A percentile compares a stretch with the other conserved stretches of the same genome.
Conservation (phyloP, 2,888 invertebrate genomes). For the Dusona sp. region DNA sequence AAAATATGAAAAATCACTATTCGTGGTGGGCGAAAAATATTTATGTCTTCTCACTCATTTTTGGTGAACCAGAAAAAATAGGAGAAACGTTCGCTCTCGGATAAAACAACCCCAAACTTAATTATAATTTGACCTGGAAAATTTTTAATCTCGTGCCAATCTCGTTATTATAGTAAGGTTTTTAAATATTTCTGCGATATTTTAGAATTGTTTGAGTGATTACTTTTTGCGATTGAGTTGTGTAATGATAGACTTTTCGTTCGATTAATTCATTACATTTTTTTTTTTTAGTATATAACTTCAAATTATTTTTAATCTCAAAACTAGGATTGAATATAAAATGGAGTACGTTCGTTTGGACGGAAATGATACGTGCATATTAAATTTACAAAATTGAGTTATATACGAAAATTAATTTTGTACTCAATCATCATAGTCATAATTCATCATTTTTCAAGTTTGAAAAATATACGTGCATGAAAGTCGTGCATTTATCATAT, state of each 20-base stretch:
- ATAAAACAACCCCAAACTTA: too few species aligned
- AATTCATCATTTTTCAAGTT: not conserved
- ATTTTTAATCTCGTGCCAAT: not conserved
- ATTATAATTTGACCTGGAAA: not conserved
- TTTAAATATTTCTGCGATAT: not conserved
- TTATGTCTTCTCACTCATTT: not conserved
- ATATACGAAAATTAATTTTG: too few species aligned
- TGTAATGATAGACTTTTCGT: not conserved
- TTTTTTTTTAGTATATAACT: conserved; percentile 46
- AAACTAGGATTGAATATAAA: not conserved
- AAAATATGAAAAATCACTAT: not conserved
- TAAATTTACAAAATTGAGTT: too few species aligned
- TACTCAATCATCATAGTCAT: not conserved
- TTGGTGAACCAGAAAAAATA: too few species aligned
- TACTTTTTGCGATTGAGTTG: not conserved
- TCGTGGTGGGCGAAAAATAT: not conserved
- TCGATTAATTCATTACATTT: not conserved
- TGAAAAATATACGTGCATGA: not conserved
- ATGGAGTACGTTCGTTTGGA: too few species aligned
- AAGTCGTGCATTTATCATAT: not conserved
- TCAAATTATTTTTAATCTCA: not conserved
- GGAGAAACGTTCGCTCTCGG: too few species aligned
- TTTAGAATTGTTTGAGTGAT: not conserved
- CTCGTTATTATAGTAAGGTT: not conserved
- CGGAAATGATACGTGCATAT: too few species aligned